Percentiles rank a stretch among this genome's conserved stretches.
phyloP scores from a whole-genome alignment of 1,140 invertebrate species.

The Brachionus plicatilis region DNA sequence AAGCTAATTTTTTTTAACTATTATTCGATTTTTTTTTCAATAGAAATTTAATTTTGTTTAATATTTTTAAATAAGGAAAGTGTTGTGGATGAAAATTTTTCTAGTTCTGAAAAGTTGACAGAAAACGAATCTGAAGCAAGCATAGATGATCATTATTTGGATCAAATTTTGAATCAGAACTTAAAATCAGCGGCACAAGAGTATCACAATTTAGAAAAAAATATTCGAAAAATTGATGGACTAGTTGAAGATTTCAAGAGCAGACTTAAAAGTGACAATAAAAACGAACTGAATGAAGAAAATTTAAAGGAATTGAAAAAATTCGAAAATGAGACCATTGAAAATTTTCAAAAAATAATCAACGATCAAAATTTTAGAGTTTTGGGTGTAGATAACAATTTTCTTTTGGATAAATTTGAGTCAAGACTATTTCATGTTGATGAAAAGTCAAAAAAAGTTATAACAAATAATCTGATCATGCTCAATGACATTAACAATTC shows the following conservation, averaged over 20 bases:
- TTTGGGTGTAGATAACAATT: background rate
- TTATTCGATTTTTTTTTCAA: background rate
- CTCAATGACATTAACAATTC: background rate
- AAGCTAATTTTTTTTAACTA: too few species aligned
- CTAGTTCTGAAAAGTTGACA: background rate
- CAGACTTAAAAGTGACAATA: background rate
- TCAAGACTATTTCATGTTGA: background rate
- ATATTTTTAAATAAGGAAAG: background rate
- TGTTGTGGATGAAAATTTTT: conserved; percentile 14
- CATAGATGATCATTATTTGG: background rate
- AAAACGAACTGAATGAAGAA: background rate
- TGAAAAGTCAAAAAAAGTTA: background rate
- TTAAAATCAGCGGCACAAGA: background rate
- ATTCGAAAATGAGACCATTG: background rate
- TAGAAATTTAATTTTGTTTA: background rate
- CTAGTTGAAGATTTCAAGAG: background rate
- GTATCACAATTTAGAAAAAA: background rate
- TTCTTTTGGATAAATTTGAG: background rate
- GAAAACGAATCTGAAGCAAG: background rate
- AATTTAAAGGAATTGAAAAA: background rate
- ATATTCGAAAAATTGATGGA: background rate
- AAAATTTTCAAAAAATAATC: conserved; percentile 1
- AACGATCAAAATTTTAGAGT: background rate
- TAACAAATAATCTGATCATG: background rate
- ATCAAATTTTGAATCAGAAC: background rate